Evolutionary conservation across 2,888 invertebrate genomes (phyloP), one percentile per base, ranked within the genome.

Genomic region (Pachydiplax longipennis): DNA sequence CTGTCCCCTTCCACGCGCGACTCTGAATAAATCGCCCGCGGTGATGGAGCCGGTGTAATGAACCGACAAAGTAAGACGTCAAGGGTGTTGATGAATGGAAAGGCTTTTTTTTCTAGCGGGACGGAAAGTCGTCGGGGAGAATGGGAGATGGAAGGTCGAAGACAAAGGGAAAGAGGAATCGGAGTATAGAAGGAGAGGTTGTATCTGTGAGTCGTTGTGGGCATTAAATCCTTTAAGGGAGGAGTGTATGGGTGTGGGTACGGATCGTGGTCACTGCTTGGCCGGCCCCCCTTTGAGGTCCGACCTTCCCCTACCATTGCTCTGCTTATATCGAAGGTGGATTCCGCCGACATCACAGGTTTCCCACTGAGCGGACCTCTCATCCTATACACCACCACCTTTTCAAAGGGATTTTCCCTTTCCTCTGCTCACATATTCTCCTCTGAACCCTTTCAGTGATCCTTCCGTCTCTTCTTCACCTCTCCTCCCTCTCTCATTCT

Each of bases 1-100:
- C 48, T 48, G 12, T 48, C 15, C 48, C 22, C 44, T 81, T 25
- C 15, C 48, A 48, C 25, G 44, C 53, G n/a, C 25, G 31, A 22
- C 83, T 83, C 83, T 31, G 83, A 31, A 83, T 83, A 83, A 83
- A 58, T 83, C 83, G 83, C 83, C 87, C 61, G 58, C 87, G 87
- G 87, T 37, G 61, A 37, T 61, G 87, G 53, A 44, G 83, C 53
- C 53, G 53, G 37, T 65, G 87, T 87, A 87, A 87, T 87, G 87
- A 87, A 87, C 87, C 87, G 87, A 87, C 87, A 87, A 87, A 87
- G 87, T 87, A 65, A 87, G 87, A 87, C 61, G 87, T 87, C 87
- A 87, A 61, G 40, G 22, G 87, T 48, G 87, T 87, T 87, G 87
- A 87, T 87, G 87, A 87, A 87, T 87, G 87, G 87, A 87, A 65